Conservation (phyloP, 2,888 invertebrate genomes). For the Drosophila kambysellisi region DNA sequence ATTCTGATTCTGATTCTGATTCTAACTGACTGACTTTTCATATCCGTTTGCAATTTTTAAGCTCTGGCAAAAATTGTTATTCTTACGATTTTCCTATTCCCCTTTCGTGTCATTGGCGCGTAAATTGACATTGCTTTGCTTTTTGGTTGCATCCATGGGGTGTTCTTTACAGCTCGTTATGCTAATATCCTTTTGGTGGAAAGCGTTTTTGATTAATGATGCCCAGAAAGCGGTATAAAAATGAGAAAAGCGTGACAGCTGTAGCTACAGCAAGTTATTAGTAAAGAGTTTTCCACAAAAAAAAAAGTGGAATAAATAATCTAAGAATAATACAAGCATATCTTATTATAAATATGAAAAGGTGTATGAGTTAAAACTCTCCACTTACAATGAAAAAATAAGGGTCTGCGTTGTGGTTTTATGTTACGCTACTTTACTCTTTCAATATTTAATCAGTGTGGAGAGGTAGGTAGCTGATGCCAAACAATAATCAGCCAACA, state of each 20-base stretch:
- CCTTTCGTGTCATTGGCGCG: slow-evolving; percentile 40
- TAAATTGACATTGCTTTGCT: slow-evolving; percentile 79
- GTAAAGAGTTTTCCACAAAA: slow-evolving; percentile 5
- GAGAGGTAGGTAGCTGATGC: slow-evolving; percentile 29
- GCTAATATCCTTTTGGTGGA: slow-evolving; percentile 71
- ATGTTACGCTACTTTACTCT: slow-evolving; percentile 71
- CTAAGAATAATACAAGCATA: slow-evolving; percentile 24
- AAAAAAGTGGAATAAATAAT: slow-evolving; percentile 9
- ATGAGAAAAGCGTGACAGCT: slow-evolving; percentile 55
- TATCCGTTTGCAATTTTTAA: slow-evolving; percentile 80
- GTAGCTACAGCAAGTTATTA: slow-evolving; percentile 36
- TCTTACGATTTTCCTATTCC: slow-evolving; percentile 20
- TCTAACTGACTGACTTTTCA: slow-evolving; percentile 63
- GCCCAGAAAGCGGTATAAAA: slow-evolving; percentile 20
- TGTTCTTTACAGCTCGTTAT: slow-evolving; percentile 59
- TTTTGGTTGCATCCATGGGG: slow-evolving; percentile 34
- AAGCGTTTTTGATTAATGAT: slow-evolving; percentile 83
- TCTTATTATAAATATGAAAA: slow-evolving; percentile 12
- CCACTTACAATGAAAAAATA: slow-evolving; percentile 27
- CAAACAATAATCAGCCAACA: slow-evolving; percentile 40
- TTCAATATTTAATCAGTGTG: slow-evolving; percentile 79
- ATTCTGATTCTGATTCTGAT: slow-evolving; percentile 15
- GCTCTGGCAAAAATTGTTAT: slow-evolving; percentile 50
- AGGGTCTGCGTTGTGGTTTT: slow-evolving; percentile 46
- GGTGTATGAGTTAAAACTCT: slow-evolving; percentile 35